Conservation (phyloP, 2,113 vertebrate species). For the Orthonyx spaldingii region DNA sequence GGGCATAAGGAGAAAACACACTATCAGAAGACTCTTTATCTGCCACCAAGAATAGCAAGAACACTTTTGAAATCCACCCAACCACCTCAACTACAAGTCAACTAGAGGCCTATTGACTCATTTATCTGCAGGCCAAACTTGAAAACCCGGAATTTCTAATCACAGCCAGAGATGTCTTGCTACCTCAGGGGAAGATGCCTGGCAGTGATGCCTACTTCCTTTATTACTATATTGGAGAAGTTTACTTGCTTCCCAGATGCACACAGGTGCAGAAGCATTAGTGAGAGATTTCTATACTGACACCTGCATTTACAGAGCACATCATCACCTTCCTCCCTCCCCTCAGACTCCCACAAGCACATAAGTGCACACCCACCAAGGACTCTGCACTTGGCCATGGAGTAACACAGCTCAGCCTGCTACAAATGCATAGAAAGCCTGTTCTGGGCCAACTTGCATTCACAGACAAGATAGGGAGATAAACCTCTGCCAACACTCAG, state of each 20-base stretch:
- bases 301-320: not conserved
- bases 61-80: not conserved
- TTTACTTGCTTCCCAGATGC: not conserved
- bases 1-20: not conserved
- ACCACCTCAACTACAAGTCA: not conserved
- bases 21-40: not conserved
- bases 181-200: not conserved
- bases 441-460: not conserved
- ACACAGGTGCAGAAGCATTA: not conserved
- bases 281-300: not conserved
- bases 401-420: not conserved
- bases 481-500: not conserved
- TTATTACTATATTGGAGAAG: not conserved
- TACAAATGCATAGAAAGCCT: not conserved
- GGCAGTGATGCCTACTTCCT: not conserved
- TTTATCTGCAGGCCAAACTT: not conserved
- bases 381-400: not conserved
- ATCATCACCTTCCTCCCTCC: not conserved
- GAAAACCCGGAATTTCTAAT: not conserved
- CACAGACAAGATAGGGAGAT: not conserved
- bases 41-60: not conserved
- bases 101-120: not conserved
- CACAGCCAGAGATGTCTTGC: not conserved
- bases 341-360: not conserved
- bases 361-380: not conserved